These are phyloP conservation scores for Standfussiana lucernea DNA, from an alignment of 2,888 invertebrate genomes.

Conservation along the genomic window DNA sequence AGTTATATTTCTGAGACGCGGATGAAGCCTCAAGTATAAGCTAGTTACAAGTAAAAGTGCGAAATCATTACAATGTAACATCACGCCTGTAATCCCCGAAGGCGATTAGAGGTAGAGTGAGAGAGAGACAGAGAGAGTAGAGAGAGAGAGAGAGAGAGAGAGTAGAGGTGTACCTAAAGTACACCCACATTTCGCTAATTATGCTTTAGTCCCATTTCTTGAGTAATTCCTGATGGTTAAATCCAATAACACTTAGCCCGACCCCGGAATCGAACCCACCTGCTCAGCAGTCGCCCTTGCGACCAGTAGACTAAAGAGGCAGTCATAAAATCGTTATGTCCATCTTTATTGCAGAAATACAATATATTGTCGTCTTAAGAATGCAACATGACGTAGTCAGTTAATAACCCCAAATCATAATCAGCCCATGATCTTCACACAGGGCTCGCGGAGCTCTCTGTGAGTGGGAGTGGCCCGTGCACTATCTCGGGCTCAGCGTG, in stretches of 20 bases:
- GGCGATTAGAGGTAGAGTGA: too few species aligned
- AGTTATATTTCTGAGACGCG: too few species aligned
- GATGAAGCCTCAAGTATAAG: too few species aligned
- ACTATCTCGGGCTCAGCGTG: background rate
- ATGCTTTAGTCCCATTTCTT: too few species aligned
- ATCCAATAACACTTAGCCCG: background rate
- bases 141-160: too few species aligned
- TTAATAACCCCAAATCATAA: background rate
- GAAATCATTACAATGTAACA: too few species aligned
- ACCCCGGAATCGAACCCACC: background rate
- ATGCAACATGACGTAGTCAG: background rate
- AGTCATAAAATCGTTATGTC: background rate
- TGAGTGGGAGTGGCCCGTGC: background rate
- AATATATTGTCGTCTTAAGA: background rate
- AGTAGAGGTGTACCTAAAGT: too few species aligned
- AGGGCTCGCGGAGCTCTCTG: too few species aligned
- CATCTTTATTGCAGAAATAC: background rate
- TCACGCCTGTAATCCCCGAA: too few species aligned
- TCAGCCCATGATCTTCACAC: background rate
- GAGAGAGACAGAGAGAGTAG: too few species aligned
- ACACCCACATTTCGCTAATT: too few species aligned
- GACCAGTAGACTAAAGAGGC: background rate
- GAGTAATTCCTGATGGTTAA: background rate
- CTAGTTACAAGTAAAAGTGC: too few species aligned
- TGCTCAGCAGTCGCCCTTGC: background rate